Evolutionary conservation across 35 echinoderm and acorn worm genomes (phyloP).

Genomic region (Stichopus chloronotus): DNA sequence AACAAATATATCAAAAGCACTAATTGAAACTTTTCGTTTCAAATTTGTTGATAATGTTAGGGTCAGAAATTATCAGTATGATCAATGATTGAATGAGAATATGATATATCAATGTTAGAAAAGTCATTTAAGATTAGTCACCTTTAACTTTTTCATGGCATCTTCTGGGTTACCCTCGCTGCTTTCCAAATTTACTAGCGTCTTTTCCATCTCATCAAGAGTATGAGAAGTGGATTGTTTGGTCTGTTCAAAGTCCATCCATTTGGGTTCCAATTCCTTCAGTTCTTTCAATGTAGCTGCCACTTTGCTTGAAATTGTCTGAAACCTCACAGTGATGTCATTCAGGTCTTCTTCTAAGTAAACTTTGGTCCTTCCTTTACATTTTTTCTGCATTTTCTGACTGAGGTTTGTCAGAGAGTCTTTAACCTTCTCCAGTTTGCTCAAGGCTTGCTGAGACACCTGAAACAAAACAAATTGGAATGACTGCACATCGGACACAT

Average conservation of each 20-base stretch:
- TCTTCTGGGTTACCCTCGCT: neutral
- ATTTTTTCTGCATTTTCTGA: constrained; percentile 12
- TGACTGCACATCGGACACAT: no score
- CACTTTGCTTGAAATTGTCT: constrained; percentile 3
- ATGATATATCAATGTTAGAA: no score
- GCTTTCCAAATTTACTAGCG: constrained; percentile 8
- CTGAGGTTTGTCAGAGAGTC: constrained; percentile 34
- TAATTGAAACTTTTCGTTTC: no score
- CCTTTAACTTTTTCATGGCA: constrained; percentile 10
- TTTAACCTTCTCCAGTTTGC: constrained; percentile 39
- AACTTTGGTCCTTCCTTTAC: constrained; percentile 2
- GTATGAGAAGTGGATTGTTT: neutral
- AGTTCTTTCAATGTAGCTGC: neutral
- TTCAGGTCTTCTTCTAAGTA: constrained; percentile 14
- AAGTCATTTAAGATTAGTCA: neutral
- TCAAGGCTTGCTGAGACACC: constrained; percentile 31
- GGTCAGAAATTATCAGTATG: no score
- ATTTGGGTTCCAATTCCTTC: constrained; percentile 26
- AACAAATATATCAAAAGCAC: no score
- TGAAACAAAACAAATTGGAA: neutral
- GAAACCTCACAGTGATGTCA: neutral
- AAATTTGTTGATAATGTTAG: no score
- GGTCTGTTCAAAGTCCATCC: constrained; percentile 40
- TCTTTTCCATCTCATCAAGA: constrained; percentile 16
- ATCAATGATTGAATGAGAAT: no score